Evolutionary conservation across 2,797 vertebrate species (phyloP).

Genomic region (Kryptopterus vitreolus): DNA sequence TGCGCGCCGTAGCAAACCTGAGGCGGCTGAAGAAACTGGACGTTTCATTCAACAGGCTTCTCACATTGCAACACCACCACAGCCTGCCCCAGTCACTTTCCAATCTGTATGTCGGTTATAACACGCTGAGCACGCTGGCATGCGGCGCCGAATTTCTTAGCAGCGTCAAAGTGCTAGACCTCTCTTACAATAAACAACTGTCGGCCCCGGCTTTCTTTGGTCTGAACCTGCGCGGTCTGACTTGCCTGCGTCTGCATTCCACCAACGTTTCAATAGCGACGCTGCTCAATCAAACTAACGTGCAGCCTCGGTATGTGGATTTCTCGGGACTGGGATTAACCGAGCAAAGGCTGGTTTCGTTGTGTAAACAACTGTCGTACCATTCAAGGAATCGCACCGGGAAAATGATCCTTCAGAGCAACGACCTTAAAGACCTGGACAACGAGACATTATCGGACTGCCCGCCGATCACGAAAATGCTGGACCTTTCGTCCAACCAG

Average conservation of each 20-base stretch:
- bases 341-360: constrained; percentile 34
- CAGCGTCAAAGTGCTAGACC: constrained; percentile 63
- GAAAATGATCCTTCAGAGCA: constrained; percentile 56
- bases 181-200: constrained; percentile 68
- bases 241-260: constrained; percentile 60
- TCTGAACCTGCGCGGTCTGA: constrained; percentile 63
- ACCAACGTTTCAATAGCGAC: constrained; percentile 62
- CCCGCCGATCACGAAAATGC: constrained; percentile 57
- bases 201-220: constrained; percentile 59
- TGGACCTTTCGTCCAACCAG: constrained; percentile 68
- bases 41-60: constrained; percentile 68
- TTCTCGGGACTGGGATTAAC: constrained; percentile 68
- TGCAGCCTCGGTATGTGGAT: constrained; percentile 60
- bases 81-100: constrained; percentile 65
- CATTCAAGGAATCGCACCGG: constrained; percentile 19
- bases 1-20: constrained; percentile 64
- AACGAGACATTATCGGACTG: constrained; percentile 55
- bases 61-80: constrained; percentile 63
- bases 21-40: constrained; percentile 59
- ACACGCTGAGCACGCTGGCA: constrained; percentile 64
- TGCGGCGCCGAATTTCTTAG: constrained; percentile 62
- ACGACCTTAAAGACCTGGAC: constrained; percentile 56
- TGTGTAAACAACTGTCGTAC: constrained; percentile 64
- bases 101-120: constrained; percentile 61
- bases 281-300: constrained; percentile 64